Conservation (phyloP, 2,113 vertebrate species). For the Gymnogyps californianus region DNA sequence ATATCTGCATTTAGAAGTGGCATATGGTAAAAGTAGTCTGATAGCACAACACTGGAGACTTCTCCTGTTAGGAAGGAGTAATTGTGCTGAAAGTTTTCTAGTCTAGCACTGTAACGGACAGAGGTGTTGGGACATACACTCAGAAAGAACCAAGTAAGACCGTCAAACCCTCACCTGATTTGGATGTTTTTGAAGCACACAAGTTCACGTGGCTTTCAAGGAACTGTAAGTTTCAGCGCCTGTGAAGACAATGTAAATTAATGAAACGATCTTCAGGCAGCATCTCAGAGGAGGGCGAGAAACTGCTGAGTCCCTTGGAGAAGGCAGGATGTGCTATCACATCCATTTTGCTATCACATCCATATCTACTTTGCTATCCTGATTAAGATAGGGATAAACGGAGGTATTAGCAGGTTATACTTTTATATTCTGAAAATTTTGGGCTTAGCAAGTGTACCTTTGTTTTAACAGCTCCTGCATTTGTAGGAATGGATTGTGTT, state of each 20-base stretch:
- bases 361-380: not conserved
- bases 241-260: not conserved
- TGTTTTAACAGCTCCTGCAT: not conserved
- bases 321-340: not conserved
- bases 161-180: not conserved
- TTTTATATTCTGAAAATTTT: not conserved
- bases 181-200: not conserved
- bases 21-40: not conserved
- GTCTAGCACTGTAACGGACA: not conserved
- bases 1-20: not conserved
- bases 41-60: not conserved
- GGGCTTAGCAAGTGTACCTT: not conserved
- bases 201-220: not conserved
- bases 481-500: not conserved
- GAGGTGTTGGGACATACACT: not conserved
- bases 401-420: not conserved
- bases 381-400: not conserved
- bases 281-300: not conserved
- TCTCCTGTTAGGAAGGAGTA: not conserved
- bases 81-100: not conserved
- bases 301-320: not conserved
- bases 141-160: not conserved
- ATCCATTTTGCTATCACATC: not conserved
- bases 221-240: not conserved
- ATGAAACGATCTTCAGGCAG: not conserved